Evolutionary conservation across 2,888 invertebrate species (phyloP), one percentile per base, ranked within the genome.

Genomic region (Dicyrtomina minuta): DNA sequence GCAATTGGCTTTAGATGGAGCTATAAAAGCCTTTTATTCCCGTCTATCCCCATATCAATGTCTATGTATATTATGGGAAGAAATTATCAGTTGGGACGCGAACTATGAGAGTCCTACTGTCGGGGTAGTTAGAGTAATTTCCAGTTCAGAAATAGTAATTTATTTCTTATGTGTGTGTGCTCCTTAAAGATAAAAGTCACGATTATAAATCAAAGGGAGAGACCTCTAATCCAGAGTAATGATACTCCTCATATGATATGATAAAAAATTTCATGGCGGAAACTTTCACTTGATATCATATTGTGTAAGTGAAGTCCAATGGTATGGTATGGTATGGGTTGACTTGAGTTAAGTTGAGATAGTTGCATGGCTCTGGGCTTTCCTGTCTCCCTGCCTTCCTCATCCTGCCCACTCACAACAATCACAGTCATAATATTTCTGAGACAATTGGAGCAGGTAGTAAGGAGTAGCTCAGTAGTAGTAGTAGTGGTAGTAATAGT

Each of bases 1-100:
- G 49, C 49, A 62, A 62, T 62, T 62, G 62, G 49, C 49, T 62
- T 62, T 17, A 49, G 62, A 62, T 49, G 33, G 22, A 49, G 20
- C 15, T 13, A 49, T 33, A 62, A 62, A 6, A 22, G n/a, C 27
- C 17, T 15, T 33, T n/a, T 59, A 22, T 51, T 22, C 3, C 51
- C n/a, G n/a, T n/a, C 22, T 51, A 33, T n/a, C n/a, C n/a, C n/a
- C n/a, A n/a, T n/a, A n/a, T 33, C 33, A 33, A 33, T 33, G 8
- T 8, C 3, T 33, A 41, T 58, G 22, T 39, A 39, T 41, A 58
- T 39, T 58, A 17, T 51, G 17, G 17, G 3, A 17, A 46, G 27
- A 13, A 62, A 27, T 17, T 26, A 62, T 62, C 49, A 62, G 24
- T 49, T n/a, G 17, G 27, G 27, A 41, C 20, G 41, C 10, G 39